A percentile compares a stretch with the other conserved stretches of the same genome.
These are phyloP conservation scores for Pantherophis vulpinus DNA, from an alignment of 2,797 vertebrate species.

Conservation along the genomic window DNA sequence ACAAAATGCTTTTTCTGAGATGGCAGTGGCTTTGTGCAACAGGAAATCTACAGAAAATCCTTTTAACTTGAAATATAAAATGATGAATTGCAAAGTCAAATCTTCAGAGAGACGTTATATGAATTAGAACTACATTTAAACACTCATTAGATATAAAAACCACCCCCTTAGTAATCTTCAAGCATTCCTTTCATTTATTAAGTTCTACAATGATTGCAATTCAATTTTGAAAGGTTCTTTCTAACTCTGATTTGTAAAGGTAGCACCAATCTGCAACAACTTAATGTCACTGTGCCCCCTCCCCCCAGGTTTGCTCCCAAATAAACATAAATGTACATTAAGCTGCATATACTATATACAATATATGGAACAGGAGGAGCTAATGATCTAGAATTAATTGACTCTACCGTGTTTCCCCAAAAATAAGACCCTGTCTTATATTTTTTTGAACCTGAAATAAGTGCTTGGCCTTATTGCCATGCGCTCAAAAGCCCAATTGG, in stretches of 20 bases:
- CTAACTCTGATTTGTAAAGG: not conserved
- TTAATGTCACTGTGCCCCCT: not conserved
- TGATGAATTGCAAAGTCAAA: not conserved
- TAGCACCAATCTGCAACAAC: not conserved
- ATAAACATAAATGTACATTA: not conserved
- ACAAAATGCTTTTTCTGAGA: not conserved
- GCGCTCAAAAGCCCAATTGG: too few relatives aligned
- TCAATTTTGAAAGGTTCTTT: not conserved
- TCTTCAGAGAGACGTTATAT: not conserved
- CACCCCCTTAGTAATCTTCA: not conserved
- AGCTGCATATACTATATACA: not conserved
- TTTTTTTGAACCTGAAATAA: too few relatives aligned
- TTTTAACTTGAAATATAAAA: not conserved
- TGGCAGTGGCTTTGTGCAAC: not conserved
- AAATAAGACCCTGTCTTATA: too few relatives aligned
- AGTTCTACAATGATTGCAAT: not conserved
- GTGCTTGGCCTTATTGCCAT: too few relatives aligned
- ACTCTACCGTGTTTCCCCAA: too few relatives aligned
- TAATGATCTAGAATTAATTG: not conserved
- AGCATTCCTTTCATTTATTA: not conserved
- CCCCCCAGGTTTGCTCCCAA: not conserved
- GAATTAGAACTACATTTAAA: not conserved
- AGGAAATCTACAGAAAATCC: not conserved
- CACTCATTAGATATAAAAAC: not conserved
- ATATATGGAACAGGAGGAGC: not conserved